Evolutionary conservation across 1,140 invertebrate species (phyloP).

Genomic region (Zaprionus nigranus): DNA sequence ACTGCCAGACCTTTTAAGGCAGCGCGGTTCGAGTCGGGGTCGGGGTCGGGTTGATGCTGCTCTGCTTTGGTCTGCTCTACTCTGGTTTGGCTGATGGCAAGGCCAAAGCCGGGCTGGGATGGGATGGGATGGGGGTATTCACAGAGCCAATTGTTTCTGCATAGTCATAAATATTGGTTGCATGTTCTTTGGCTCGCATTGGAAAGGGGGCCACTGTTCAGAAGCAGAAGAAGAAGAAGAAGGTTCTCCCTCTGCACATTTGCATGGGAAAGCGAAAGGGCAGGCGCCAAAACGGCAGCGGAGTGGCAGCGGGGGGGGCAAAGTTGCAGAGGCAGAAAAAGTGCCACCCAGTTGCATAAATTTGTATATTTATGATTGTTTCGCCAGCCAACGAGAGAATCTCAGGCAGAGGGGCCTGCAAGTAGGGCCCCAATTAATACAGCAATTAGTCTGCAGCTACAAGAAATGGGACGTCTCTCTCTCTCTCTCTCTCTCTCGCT

Average conservation of each 20-base stretch:
- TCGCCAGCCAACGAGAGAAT: constrained; percentile 3
- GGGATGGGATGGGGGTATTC: neutral
- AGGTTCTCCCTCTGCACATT: constrained; percentile 13
- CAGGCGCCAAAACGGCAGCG: constrained; percentile 3
- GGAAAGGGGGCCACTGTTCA: constrained; percentile 6
- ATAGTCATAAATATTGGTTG: constrained; percentile 19
- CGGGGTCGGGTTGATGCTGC: no score
- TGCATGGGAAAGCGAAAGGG: constrained; percentile 38
- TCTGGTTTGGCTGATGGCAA: constrained; percentile 7
- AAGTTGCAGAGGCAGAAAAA: constrained; percentile 16
- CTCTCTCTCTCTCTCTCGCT: constrained; percentile 33
- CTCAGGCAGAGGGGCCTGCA: constrained; percentile 8
- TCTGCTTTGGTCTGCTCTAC: no score
- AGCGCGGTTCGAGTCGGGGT: no score
- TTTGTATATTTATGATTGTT: constrained; percentile 74
- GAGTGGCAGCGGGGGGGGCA: neutral
- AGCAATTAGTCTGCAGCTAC: constrained; percentile 64
- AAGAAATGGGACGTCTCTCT: constrained; percentile 63
- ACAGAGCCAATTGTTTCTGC: constrained; percentile 19
- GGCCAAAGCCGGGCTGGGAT: constrained; percentile 12
- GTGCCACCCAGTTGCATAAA: constrained; percentile 76
- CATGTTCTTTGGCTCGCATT: constrained; percentile 10
- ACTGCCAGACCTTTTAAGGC: constrained; percentile 43
- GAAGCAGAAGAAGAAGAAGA: neutral
- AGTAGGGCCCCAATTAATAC: constrained; percentile 56